Conservation (phyloP, 1,140 invertebrate species). For the Choristoneura fumiferana region DNA sequence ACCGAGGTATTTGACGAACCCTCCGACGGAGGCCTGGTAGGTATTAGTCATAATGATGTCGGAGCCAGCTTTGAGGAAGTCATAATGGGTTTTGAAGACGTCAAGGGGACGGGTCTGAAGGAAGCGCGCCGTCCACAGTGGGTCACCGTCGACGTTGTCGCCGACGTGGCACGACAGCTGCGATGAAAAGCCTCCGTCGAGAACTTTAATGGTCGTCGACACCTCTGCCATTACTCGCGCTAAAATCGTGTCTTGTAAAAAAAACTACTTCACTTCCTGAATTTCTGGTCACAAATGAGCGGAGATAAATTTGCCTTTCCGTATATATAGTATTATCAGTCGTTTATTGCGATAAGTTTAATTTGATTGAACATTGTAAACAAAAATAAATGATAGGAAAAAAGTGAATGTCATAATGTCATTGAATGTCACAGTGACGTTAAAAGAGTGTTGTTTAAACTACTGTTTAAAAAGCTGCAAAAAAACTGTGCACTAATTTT, state of each 20-base stretch:
- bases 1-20: conserved; percentile 85
- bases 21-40: conserved; percentile 91
- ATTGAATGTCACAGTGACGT: background rate
- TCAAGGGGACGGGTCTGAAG: conserved; percentile 84
- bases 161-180: conserved; percentile 84
- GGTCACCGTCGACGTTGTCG: conserved; percentile 83
- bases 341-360: conserved; percentile 12
- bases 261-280: background rate
- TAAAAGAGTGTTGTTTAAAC: background rate
- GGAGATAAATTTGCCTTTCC: background rate
- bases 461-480: conserved; percentile 3
- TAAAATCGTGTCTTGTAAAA: background rate
- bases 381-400: conserved; percentile 12
- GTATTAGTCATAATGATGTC: conserved; percentile 92
- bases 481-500: too few relatives aligned
- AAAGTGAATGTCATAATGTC: conserved; percentile 11
- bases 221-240: conserved; percentile 1
- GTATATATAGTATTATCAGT: conserved; percentile 9
- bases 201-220: conserved; percentile 66
- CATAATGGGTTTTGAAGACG: conserved; percentile 86
- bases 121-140: conserved; percentile 89
- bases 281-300: background rate
- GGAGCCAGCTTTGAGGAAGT: conserved; percentile 88
- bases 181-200: conserved; percentile 89
- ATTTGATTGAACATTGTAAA: conserved; percentile 19